phyloP scores from a whole-genome alignment of 2,113 vertebrate species.

The Cyprinodon variegatus region DNA sequence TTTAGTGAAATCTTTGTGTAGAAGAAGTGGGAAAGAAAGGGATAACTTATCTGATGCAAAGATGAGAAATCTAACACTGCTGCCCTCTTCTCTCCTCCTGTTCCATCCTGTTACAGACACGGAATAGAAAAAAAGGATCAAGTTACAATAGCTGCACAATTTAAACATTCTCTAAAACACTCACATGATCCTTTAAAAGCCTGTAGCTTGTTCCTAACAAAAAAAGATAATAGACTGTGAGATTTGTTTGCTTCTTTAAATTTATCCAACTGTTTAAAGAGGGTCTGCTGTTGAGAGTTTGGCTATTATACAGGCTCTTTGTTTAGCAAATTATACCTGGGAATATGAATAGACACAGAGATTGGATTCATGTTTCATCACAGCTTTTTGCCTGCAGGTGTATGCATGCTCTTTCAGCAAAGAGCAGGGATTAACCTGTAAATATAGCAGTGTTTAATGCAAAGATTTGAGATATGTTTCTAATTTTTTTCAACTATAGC shows the following conservation, averaged over 20 bases:
- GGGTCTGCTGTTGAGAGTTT: neutral
- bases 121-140: conserved; percentile 55
- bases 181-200: conserved; percentile 21
- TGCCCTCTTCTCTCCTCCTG: conserved; percentile 33
- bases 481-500: neutral
- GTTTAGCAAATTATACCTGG: conserved; percentile 20
- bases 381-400: conserved; percentile 15
- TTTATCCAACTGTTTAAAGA: conserved; percentile 16
- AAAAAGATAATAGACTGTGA: conserved; percentile 23
- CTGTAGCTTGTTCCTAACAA: conserved; percentile 25
- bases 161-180: conserved; percentile 25
- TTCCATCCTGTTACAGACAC: conserved; percentile 58
- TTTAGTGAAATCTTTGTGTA: conserved; percentile 60
- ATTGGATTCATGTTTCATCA: conserved; percentile 19
- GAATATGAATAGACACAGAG: conserved; percentile 14
- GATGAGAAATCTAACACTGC: conserved; percentile 73
- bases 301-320: neutral
- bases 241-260: conserved; percentile 40
- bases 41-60: conserved; percentile 63
- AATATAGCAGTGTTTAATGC: neutral
- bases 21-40: conserved; percentile 50
- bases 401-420: conserved; percentile 1
- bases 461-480: neutral
- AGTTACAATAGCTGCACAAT: conserved; percentile 34
- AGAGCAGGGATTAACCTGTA: neutral